Conservation (phyloP, 2,888 invertebrate species). For the Eurytoma californica region DNA sequence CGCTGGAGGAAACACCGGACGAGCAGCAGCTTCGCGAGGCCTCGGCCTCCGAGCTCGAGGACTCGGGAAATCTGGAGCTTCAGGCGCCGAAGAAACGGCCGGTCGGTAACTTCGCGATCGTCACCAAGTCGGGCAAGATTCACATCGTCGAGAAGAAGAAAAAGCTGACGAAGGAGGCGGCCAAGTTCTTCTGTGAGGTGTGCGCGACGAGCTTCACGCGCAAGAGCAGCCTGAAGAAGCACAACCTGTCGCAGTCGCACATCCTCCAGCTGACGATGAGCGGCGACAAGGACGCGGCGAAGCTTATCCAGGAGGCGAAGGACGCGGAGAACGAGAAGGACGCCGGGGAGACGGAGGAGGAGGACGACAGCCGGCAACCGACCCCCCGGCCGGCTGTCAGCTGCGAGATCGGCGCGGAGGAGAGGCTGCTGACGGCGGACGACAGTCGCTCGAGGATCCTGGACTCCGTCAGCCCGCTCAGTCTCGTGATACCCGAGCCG, state of each 20-base stretch:
- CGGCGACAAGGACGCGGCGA: slow-evolving; percentile 27
- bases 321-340: slow-evolving; percentile 4
- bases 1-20: slow-evolving; percentile 32
- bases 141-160: slow-evolving; percentile 72
- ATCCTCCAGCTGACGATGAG: slow-evolving; percentile 60
- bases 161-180: slow-evolving; percentile 71
- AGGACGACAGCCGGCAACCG: no score
- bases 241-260: slow-evolving; percentile 72
- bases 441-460: background rate
- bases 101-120: slow-evolving; percentile 69
- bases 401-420: background rate
- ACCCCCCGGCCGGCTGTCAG: background rate
- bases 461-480: background rate
- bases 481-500: background rate
- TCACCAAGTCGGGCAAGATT: slow-evolving; percentile 71
- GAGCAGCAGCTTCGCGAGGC: slow-evolving; percentile 6
- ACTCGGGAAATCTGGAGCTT: slow-evolving; percentile 57
- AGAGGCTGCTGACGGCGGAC: background rate
- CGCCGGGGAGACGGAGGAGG: background rate
- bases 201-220: slow-evolving; percentile 72
- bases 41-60: slow-evolving; percentile 48
- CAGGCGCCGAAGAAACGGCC: slow-evolving; percentile 66
- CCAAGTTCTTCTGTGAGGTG: slow-evolving; percentile 71
- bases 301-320: slow-evolving; percentile 39
- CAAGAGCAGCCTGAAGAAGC: slow-evolving; percentile 72